Base-by-base conservation (phyloP, 2,888 invertebrate species). In the Drosophila aldrichi region DNA sequence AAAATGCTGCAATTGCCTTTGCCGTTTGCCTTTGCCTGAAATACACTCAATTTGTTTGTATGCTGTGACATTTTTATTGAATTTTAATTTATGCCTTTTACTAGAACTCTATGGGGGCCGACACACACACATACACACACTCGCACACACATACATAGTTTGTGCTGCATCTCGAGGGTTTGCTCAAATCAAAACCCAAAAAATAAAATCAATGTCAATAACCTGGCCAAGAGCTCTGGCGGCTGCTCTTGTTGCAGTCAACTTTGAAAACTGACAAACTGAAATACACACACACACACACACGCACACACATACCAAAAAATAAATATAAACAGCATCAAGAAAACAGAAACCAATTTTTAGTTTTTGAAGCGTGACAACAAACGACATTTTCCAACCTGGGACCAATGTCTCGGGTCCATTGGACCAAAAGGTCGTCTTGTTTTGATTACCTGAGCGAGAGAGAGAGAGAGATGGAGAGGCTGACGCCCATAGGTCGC, bases 11-110 rank as follows among this genome's bases (percentile, higher is more conserved):
- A 75, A 70, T 72, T 74, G 63, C 55, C 16, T n/a, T 40, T n/a
- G 38, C 38, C 52, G 25, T 22, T 70, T 74, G 65, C 56, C 38
- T 10, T 29, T n/a, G 38, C 25, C 59, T 59, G 34, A 18, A 49
- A 20, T 7, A 49, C 49, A 49, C 49, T 34, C 32, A 49, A 49
- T 49, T 57, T 74, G 70, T 52, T 46, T 77, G 74, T 75, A 34
- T 69, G 84, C 82, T 89, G 63, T 89, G 86, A 86, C 86, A 87
- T 82, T 87, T 87, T 89, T 87, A 87, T 87, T 89, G 86, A 82
- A 89, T 73, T 89, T 84, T 87, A 89, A 87, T 87, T 87, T 87
- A 87, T 89, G 65, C 83, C 73, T 55, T 67, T 67, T 70, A 12
- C 40, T 29, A 10, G 68, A 80, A 66, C 64, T 65, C 20, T 43